phyloP scores from a whole-genome alignment of 2,113 vertebrate species.

The sheep (Ovis aries) region ARS-UI_Ramb_v3.0 NC_056065.1:55895001-55895500 shows the following conservation, averaged over 20 bases:
- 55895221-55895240: not conserved
- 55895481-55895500: not conserved
- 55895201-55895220: not conserved
- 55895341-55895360: not conserved
- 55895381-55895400: not conserved
- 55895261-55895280: not conserved
- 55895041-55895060: not conserved
- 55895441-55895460: not conserved
- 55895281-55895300: not conserved
- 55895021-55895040: not conserved
- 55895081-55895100: not conserved
- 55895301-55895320: not conserved
- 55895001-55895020: not conserved
- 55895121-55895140: not conserved
- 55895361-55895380: not conserved
- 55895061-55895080: not conserved
- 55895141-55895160: not conserved
- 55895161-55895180: not conserved
- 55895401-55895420: not conserved
- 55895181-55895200: not conserved
- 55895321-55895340: not conserved
- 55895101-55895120: not conserved
- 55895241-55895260: not conserved
- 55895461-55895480: not conserved
- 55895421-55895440: not conserved